A percentile compares a stretch with the other conserved stretches of the same genome.
These are phyloP conservation scores for Motacilla tschutschensis DNA, from an alignment of 2,113 vertebrate species.

Conservation along the genomic window DNA sequence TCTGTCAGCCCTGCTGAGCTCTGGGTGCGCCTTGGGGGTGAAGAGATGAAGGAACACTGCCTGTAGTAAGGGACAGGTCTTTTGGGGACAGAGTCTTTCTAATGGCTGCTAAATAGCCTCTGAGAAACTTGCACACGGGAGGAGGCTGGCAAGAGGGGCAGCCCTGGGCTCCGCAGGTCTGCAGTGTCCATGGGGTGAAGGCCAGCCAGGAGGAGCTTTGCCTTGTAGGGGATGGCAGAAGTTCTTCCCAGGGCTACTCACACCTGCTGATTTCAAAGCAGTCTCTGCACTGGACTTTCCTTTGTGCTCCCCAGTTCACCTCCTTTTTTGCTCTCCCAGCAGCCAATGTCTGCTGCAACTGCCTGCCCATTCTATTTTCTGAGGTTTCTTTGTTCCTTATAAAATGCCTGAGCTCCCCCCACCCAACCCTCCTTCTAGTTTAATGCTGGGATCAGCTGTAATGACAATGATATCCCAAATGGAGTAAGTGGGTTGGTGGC, in stretches of 20 bases:
- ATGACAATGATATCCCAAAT: rapidly evolving
- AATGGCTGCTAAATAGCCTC: neutral
- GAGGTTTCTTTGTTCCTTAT: neutral
- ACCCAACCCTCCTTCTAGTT: rapidly evolving
- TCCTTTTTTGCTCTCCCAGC: neutral
- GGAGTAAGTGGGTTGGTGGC: rapidly evolving
- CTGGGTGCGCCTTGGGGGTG: rapidly evolving
- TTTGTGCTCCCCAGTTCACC: rapidly evolving
- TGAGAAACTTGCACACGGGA: rapidly evolving
- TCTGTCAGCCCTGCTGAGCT: neutral
- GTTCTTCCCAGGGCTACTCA: neutral
- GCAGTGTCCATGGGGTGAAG: rapidly evolving
- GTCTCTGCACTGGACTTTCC: neutral
- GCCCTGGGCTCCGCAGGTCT: neutral
- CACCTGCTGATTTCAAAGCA: neutral
- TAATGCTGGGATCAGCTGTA: neutral
- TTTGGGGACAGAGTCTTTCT: neutral
- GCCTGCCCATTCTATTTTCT: neutral
- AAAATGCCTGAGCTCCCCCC: neutral
- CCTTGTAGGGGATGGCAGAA: neutral
- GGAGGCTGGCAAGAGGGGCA: neutral
- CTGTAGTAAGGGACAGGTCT: neutral
- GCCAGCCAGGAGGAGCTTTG: neutral
- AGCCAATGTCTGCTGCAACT: neutral
- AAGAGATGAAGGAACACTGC: neutral